Evolutionary conservation across 2,797 vertebrate species (phyloP), one percentile per base, ranked within the genome.

Genomic region (Falco rusticolus): DNA sequence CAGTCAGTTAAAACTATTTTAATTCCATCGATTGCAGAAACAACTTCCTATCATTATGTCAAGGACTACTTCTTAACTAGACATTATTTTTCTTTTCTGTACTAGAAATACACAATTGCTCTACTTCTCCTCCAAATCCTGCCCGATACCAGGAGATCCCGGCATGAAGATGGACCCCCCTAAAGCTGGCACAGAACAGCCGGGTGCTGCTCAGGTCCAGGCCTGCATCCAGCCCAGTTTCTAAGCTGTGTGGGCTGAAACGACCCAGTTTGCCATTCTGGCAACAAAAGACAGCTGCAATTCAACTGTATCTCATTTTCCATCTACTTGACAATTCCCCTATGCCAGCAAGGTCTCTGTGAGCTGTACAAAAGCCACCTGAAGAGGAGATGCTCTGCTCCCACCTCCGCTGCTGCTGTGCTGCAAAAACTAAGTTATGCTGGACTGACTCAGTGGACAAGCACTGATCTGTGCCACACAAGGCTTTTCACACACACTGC

Each of bases 91-190:
- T n/a, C 9, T 45, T 89, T 74, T 41, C 78, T 47, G 48, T 54
- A 1, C 43, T 68, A 61, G 65, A 86, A 74, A 48, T 25, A 61
- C 0, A 1, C 1, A 16, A 57, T 25, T 71, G 33, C 24, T 92
- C 51, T 18, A 15, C 54, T 76, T 13, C 8, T 56, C 65, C 66
- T 66, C 37, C 84, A 57, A 26, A 57, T 13, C 22, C 45, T 71
- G 53, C 34, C 60, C 0, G 0, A 3, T 5, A 20, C 20, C 1
- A 2, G 33, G 41, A 66, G 34, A 51, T 45, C 41, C 28, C 59
- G 50, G 28, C 34, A 37, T 0, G 5, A 59, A 20, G 25, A 25
- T 29, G 3, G 47, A 34, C 8, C 12, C 64, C 41, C 19, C 69
- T 10, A 9, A 43, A 21, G 54, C 45, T 10, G 54, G 59, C 59